These are phyloP conservation scores for Eurois occulta DNA, from an alignment of 2,888 invertebrate genomes.

Conservation along the genomic window DNA sequence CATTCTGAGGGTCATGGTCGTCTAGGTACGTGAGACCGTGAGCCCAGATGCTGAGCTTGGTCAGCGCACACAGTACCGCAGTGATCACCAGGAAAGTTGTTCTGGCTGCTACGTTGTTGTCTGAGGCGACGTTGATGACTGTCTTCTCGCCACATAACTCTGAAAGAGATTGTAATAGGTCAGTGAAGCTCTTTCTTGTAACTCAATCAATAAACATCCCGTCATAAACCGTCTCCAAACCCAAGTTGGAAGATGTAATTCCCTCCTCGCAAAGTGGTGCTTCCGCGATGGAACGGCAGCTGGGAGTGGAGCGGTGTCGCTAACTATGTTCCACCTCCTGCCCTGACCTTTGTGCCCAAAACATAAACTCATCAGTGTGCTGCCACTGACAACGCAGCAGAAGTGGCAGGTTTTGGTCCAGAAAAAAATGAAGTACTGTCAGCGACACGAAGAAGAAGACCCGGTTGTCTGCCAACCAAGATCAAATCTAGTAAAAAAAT, in stretches of 20 bases:
- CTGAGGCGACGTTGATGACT: background rate
- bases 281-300: background rate
- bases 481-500: background rate
- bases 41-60: conserved; percentile 84
- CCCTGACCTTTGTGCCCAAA: background rate
- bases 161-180: conserved; percentile 56
- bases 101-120: conserved; percentile 63
- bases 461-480: background rate
- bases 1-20: conserved; percentile 84
- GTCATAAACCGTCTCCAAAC: background rate
- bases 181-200: background rate
- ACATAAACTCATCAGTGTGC: background rate
- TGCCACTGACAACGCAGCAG: background rate
- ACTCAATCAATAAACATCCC: background rate
- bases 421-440: background rate
- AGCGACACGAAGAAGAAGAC: background rate
- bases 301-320: background rate
- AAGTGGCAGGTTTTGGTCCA: background rate
- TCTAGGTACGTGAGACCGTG: conserved; percentile 85
- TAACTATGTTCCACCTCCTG: background rate
- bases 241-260: background rate
- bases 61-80: conserved; percentile 75
- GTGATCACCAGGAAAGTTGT: conserved; percentile 76
- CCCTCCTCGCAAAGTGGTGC: background rate
- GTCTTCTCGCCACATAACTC: conserved; percentile 77